Conservation (phyloP, 23 tunicate genomes). For the Trididemnum miniatum region DNA sequence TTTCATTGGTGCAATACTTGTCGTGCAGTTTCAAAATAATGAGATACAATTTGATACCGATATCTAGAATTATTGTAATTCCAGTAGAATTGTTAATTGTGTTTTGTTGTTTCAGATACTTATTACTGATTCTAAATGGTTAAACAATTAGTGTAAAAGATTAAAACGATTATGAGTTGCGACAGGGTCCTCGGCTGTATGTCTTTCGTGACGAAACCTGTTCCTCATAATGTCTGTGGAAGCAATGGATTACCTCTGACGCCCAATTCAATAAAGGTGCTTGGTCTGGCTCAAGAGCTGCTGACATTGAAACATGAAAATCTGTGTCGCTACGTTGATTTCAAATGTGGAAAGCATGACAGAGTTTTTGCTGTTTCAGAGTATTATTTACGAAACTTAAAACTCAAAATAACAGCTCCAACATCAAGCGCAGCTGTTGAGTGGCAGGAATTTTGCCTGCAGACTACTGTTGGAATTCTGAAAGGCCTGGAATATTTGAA, state of each 20-base stretch:
- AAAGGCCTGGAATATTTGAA: slow-evolving; percentile 56
- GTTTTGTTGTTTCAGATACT: neutral
- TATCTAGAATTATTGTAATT: no score
- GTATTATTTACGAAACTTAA: slow-evolving; percentile 35
- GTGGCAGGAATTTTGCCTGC: slow-evolving; percentile 42
- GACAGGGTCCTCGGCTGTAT: slow-evolving; percentile 51
- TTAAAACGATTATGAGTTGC: neutral
- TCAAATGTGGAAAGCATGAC: slow-evolving; percentile 69
- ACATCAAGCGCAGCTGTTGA: neutral
- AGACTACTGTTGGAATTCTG: slow-evolving; percentile 34
- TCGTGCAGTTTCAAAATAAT: no score
- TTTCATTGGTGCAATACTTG: no score
- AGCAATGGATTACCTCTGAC: slow-evolving; percentile 89
- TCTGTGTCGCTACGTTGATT: slow-evolving; percentile 76
- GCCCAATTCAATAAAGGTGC: slow-evolving; percentile 78
- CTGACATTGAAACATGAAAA: slow-evolving; percentile 64
- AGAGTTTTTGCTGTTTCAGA: slow-evolving; percentile 85
- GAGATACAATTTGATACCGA: no score
- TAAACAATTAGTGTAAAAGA: neutral
- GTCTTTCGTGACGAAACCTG: slow-evolving; percentile 72
- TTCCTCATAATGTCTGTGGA: slow-evolving; percentile 90
- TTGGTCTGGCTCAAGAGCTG: slow-evolving; percentile 72
- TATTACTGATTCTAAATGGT: neutral
- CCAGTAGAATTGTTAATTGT: no score
- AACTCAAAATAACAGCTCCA: slow-evolving; percentile 8